Percentiles rank a stretch among this genome's conserved stretches.
These are phyloP conservation scores for Podarcis raffonei DNA, from an alignment of 2,113 vertebrate genomes.

Conservation along the genomic window DNA sequence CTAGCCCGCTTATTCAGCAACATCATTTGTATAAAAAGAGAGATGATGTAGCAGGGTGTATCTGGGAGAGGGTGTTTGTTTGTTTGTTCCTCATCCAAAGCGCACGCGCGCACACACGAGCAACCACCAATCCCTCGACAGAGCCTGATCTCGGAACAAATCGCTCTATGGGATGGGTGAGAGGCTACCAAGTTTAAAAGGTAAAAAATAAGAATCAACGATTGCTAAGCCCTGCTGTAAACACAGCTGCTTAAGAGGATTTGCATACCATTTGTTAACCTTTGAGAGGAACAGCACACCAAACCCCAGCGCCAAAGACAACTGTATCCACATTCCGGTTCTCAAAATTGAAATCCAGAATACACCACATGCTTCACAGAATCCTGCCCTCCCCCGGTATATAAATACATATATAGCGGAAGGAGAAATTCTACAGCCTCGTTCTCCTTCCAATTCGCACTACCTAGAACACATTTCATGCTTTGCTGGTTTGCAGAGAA, in stretches of 20 bases:
- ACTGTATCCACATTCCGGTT: slow-evolving; percentile 56
- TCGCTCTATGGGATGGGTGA: background rate
- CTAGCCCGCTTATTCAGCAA: background rate
- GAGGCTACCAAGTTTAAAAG: slow-evolving; percentile 38
- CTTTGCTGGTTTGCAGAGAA: background rate
- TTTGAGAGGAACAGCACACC: slow-evolving; percentile 48
- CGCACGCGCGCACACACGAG: rapidly evolving
- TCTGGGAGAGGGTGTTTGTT: background rate
- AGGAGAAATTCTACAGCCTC: no score
- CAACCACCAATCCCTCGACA: background rate
- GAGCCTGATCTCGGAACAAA: slow-evolving; percentile 40
- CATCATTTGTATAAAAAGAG: background rate
- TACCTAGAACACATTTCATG: background rate
- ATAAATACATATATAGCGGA: background rate
- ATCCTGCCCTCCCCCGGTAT: background rate
- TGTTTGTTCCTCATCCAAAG: background rate
- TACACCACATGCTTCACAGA: slow-evolving; percentile 14
- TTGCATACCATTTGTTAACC: slow-evolving; percentile 69
- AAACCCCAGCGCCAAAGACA: slow-evolving; percentile 57
- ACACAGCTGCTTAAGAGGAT: slow-evolving; percentile 70
- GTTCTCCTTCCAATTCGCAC: background rate
- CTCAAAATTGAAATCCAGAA: slow-evolving; percentile 10
- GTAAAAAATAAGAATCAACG: slow-evolving; percentile 52
- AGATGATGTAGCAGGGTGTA: slow-evolving; percentile 10
- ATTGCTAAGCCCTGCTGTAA: slow-evolving; percentile 68